Percentiles rank a stretch among this genome's conserved stretches.
These are phyloP conservation scores for Pachycephala philippinensis DNA, from an alignment of 2,113 vertebrate species.

Conservation along the genomic window DNA sequence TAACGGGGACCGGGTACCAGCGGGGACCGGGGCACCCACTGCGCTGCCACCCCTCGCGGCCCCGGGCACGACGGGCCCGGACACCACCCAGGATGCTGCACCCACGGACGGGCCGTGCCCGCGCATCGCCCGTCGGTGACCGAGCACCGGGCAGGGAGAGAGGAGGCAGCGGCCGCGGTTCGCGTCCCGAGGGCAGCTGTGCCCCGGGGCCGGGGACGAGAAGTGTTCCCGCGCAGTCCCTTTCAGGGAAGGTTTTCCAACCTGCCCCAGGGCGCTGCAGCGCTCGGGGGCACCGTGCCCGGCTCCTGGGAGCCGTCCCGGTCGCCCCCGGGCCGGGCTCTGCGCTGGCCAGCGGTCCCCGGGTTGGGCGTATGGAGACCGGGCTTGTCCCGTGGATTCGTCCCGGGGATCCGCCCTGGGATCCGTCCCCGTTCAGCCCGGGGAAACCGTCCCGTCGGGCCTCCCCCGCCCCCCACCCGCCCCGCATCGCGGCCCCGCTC, in stretches of 20 bases:
- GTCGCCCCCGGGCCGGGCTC: not conserved
- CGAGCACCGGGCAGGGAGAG: not conserved
- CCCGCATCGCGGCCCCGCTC: not conserved
- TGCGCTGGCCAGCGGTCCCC: not conserved
- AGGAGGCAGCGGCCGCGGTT: not conserved
- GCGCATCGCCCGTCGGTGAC: not conserved
- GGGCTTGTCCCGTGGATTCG: not conserved
- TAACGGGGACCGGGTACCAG: not conserved
- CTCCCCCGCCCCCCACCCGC: not conserved
- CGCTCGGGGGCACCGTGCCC: not conserved
- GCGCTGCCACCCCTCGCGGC: too few relatives aligned
- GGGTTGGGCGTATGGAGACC: rapidly evolving
- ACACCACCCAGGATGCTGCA: rapidly evolving
- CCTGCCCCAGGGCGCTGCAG: not conserved
- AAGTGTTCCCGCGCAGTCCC: not conserved
- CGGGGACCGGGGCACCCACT: not conserved
- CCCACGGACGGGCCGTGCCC: not conserved
- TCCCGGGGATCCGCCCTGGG: not conserved
- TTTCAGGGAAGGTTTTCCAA: not conserved
- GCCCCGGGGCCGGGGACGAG: not conserved
- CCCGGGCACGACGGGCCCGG: not conserved
- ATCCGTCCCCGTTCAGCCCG: not conserved
- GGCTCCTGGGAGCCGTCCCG: not conserved
- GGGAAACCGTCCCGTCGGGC: not conserved
- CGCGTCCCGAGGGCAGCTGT: too few relatives aligned